Evolutionary conservation across 23 tunicate genomes (phyloP).

Genomic region (Botrylloides violaceus): DNA sequence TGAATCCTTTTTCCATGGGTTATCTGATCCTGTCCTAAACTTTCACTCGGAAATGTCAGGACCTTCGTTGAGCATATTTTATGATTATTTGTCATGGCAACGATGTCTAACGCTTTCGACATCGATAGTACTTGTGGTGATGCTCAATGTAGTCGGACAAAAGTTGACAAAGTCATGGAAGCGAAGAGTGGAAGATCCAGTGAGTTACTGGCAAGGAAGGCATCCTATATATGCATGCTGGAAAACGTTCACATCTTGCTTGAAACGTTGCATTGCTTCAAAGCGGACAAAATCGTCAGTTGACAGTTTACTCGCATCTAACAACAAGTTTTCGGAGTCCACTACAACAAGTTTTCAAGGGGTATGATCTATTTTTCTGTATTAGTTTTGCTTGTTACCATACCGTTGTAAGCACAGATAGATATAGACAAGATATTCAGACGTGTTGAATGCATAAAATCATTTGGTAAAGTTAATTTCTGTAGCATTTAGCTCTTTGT

Average conservation of each 20-base stretch:
- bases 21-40: slow-evolving; percentile 18
- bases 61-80: not conserved
- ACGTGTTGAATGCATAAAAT: too few species aligned
- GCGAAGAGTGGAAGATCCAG: slow-evolving; percentile 33
- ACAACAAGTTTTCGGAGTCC: too few species aligned
- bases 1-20: slow-evolving; percentile 26
- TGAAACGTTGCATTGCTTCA: not conserved
- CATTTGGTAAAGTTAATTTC: too few species aligned
- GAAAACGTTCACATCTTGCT: not conserved
- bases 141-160: not conserved
- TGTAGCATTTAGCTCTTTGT: too few species aligned
- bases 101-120: not conserved
- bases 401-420: too few species aligned
- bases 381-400: too few species aligned
- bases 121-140: slow-evolving; percentile 1
- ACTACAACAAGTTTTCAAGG: too few species aligned
- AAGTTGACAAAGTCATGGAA: slow-evolving; percentile 20
- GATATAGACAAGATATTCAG: too few species aligned
- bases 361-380: too few species aligned
- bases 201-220: slow-evolving; percentile 63
- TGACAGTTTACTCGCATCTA: too few species aligned
- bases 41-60: slow-evolving; percentile 13
- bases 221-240: not conserved
- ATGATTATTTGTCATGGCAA: not conserved
- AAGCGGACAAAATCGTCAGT: too few species aligned